Base-by-base conservation (phyloP, 2,888 invertebrate species). In the Andrena bucephala region DNA sequence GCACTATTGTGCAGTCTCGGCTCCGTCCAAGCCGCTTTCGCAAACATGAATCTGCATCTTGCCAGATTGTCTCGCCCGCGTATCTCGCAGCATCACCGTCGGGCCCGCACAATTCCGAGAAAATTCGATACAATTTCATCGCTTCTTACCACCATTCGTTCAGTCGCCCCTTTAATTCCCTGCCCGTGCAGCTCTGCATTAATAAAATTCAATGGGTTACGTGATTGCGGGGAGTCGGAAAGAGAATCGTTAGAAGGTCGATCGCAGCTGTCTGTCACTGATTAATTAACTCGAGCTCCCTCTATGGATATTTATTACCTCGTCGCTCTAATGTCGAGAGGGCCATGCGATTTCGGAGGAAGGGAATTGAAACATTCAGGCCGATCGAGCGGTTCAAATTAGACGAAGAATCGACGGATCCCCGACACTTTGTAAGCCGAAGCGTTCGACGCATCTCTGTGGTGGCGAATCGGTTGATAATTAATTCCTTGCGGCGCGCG, bases 41-140 rank as follows among this genome's bases (percentile, higher is more conserved):
- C 66, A 73, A 77, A 77, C 67, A 62, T 66, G 60, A 74, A 74
- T 74, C 77, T 74, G 66, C 74, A 60, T 74, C 36, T 33, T 10
- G 16, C 66, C 27, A 10, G n/a, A 60, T 63, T 24, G 24, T 5
- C n/a, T 31, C n/a, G 10, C 16, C 42, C 20, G 36, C 54, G 8
- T 66, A n/a, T 48, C 57, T 59, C 27, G n/a, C 13, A 59, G 33
- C 48, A 36, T 42, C 42, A 52, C 29, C 65, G 36, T 50, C 52
- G 0, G 24, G 50, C 13, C 5, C 36, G 8, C 8, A 8, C 13
- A 29, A 76, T 76, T 42, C n/a, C 50, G 29, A n/a, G 77, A 24
- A 60, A 77, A 73, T 52, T 66, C 60, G 67, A 73, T 74, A 60
- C 3, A 27, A 48, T 27, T 65, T 48, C 6, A 63, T 42, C 36